Conservation (phyloP, 2,113 vertebrate genomes). For the Callocephalon fimbriatum region DNA sequence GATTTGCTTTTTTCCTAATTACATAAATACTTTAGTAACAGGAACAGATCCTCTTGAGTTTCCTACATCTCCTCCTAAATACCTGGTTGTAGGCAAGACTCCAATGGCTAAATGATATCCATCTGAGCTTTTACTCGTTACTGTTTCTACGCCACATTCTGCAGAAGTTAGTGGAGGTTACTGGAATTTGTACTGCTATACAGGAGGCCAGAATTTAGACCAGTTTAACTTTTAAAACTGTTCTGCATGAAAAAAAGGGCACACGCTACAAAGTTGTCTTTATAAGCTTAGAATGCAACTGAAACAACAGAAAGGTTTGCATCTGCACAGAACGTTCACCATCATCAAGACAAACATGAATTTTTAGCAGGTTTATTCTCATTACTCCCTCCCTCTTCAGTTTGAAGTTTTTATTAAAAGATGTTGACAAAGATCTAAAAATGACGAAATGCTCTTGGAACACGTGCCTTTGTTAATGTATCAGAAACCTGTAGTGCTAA, state of each 20-base stretch:
- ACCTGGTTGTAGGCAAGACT: neutral
- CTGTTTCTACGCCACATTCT: neutral
- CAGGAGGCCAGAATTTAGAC: neutral
- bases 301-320: neutral
- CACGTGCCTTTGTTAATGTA: neutral
- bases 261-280: neutral
- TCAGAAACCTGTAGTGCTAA: neutral
- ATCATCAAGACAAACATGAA: neutral
- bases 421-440: neutral
- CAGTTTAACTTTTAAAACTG: neutral
- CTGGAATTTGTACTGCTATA: neutral
- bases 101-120: neutral
- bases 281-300: neutral
- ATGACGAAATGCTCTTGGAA: neutral
- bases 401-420: neutral
- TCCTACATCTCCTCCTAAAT: slow-evolving; percentile 33
- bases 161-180: neutral
- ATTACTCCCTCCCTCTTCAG: neutral
- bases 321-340: neutral
- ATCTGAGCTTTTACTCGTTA: neutral
- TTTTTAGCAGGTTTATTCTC: neutral
- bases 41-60: slow-evolving; percentile 2
- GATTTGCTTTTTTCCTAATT: slow-evolving; percentile 40
- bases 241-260: neutral
- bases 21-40: slow-evolving; percentile 17